Evolutionary conservation across 2,888 invertebrate species (phyloP), one percentile per base, ranked within the genome.

Genomic region (Tillus elongatus): DNA sequence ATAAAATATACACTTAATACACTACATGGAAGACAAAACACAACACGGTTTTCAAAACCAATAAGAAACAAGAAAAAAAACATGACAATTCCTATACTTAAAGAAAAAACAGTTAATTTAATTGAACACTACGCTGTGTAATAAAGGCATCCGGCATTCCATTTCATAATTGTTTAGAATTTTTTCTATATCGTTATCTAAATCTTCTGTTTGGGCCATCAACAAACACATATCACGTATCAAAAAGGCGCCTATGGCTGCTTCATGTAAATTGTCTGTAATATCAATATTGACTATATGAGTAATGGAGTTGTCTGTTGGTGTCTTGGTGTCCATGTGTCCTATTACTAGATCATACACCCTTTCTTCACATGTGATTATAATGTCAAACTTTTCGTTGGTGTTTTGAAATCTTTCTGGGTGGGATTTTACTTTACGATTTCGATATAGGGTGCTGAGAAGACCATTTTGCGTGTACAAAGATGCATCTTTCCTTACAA

Each of bases 181-280:
- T 70, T 96, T 92, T 69, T 97, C 96, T 56, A 97, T 92, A 60
- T 97, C 96, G 70, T 96, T 92, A 63, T 97, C 97, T 57, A 97
- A 69, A 64, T 97, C 97, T 41, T 87, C 85, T 56, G 85, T 84
- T 61, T 85, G 81, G 10, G 86, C 79, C 71, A 97, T 74, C 80
- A 87, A 81, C 37, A 82, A 79, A 49, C 93, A 89, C 69, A 99
- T 77, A 67, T 98, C 96, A 67, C 90, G 90, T 49, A 99, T 95
- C 52, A 96, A 74, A 69, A 97, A 96, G 19, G 98, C 97, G 47
- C 98, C 98, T 58, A 98, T 83, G 2, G 97, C 92, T 1, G 98
- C 98, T 67, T 99, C 98, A 65, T 99, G 98, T 49, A 97, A 93
- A 68, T 98, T 99, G 70, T 99, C 98, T 64, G 92, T 93, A 53